Evolutionary conservation across 2,797 vertebrate species (phyloP).

Genomic region (Eospalax fontanierii): DNA sequence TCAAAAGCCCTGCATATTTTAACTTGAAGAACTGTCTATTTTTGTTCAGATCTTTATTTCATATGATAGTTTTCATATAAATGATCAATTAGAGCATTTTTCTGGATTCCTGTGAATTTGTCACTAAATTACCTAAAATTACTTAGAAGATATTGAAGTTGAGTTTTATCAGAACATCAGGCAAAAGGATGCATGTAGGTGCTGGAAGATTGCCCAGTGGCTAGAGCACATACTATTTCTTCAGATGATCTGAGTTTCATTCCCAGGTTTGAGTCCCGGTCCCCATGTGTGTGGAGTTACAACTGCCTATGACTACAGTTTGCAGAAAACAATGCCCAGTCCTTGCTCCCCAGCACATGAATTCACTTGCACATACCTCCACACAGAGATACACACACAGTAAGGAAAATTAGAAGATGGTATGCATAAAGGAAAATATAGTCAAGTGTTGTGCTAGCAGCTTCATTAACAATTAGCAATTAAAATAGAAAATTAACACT

Average conservation of each 20-base stretch:
- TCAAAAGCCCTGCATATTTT: neutral
- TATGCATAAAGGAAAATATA: neutral
- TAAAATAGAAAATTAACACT: neutral
- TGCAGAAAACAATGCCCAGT: neutral
- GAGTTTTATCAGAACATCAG: neutral
- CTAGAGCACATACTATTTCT: neutral
- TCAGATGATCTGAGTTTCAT: neutral
- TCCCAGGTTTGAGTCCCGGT: no score
- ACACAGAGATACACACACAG: neutral
- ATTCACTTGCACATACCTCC: neutral
- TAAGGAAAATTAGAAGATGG: neutral
- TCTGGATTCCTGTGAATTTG: neutral
- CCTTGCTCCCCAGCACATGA: neutral
- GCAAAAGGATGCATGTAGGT: neutral
- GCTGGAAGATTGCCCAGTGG: no score
- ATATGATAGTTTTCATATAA: neutral
- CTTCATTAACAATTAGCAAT: neutral
- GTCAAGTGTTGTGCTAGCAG: neutral
- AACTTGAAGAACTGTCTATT: constrained; percentile 14
- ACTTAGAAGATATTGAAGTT: constrained; percentile 19
- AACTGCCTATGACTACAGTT: neutral
- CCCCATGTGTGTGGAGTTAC: no score
- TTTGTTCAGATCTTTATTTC: constrained; percentile 2
- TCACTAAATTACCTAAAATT: neutral
- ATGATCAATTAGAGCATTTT: neutral